phyloP scores from a whole-genome alignment of 2,888 invertebrate genomes.

The Stenolophus ochropezus region DNA sequence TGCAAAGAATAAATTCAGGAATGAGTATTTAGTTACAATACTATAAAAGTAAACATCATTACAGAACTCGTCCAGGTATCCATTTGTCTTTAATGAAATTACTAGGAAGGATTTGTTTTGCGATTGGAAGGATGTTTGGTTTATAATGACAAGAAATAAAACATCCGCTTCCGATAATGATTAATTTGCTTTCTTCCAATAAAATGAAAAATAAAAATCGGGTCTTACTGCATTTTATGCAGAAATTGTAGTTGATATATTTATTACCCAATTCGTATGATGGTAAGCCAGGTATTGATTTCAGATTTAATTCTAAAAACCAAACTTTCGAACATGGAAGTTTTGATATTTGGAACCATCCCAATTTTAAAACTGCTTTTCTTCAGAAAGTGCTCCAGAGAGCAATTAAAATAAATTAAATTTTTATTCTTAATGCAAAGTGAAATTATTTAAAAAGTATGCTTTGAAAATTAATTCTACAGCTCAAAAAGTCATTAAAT shows the following conservation, averaged over 20 bases:
- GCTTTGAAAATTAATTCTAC: too few relatives aligned
- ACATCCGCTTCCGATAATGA: background rate
- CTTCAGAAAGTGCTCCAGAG: background rate
- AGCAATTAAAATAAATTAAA: background rate
- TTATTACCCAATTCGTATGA: background rate
- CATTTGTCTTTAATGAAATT: background rate
- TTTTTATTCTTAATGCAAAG: too few relatives aligned
- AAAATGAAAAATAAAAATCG: too few relatives aligned
- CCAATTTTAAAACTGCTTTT: background rate
- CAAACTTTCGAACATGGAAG: background rate
- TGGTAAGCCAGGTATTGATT: background rate
- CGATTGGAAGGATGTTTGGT: background rate
- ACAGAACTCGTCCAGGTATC: background rate
- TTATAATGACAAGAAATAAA: background rate
- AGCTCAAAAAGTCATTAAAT: too few relatives aligned
- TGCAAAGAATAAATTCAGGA: too few relatives aligned
- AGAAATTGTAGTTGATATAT: background rate
- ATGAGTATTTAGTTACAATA: too few relatives aligned
- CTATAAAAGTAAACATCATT: background rate
- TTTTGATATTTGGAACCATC: background rate
- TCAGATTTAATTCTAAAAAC: background rate
- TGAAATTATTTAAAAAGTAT: too few relatives aligned
- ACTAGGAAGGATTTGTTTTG: background rate
- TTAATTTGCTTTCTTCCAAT: background rate
- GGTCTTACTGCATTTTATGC: background rate